Conservation (phyloP, 30 jellyfish, hydroid and myxozoan species). For the Hydractinia symbiolongicarpus region DNA sequence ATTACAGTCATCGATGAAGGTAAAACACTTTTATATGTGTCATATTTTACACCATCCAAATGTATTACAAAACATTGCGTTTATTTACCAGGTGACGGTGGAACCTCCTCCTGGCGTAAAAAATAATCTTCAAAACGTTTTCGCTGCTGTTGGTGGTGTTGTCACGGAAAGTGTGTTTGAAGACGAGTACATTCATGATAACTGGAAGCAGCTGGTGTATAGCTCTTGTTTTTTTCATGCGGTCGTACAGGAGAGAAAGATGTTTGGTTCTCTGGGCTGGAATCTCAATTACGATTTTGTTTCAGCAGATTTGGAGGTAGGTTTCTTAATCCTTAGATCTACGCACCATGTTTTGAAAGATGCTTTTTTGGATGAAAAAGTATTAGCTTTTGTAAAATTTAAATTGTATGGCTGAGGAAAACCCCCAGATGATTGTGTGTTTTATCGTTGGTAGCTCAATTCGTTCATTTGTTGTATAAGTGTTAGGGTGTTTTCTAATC, state of each 20-base stretch:
- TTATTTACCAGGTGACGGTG: constrained; percentile 46
- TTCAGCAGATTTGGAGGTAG: constrained; percentile 73
- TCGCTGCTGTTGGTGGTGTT: constrained; percentile 49
- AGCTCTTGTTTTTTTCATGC: constrained; percentile 69
- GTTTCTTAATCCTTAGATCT: background rate
- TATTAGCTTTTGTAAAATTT: no score
- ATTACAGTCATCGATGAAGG: constrained; percentile 62
- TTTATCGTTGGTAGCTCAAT: no score
- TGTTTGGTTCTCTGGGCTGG: constrained; percentile 85
- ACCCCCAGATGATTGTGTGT: no score
- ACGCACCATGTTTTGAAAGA: no score
- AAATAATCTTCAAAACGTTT: constrained; percentile 53
- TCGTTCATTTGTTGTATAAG: no score
- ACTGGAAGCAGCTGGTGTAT: constrained; percentile 59
- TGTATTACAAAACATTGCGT: background rate
- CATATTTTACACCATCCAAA: no score
- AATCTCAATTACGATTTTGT: constrained; percentile 66
- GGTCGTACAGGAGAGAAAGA: constrained; percentile 67
- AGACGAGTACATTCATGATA: constrained; percentile 24
- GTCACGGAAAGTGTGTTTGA: constrained; percentile 43
- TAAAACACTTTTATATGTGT: background rate
- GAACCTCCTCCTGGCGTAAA: constrained; percentile 76
- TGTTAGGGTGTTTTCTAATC: no score
- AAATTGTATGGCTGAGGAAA: no score
- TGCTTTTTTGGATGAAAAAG: background rate